Evolutionary conservation across 37 sponge, comb jelly and placozoan genomes (phyloP), one percentile per base, ranked within the genome.

Genomic region (Oopsacas minuta): DNA sequence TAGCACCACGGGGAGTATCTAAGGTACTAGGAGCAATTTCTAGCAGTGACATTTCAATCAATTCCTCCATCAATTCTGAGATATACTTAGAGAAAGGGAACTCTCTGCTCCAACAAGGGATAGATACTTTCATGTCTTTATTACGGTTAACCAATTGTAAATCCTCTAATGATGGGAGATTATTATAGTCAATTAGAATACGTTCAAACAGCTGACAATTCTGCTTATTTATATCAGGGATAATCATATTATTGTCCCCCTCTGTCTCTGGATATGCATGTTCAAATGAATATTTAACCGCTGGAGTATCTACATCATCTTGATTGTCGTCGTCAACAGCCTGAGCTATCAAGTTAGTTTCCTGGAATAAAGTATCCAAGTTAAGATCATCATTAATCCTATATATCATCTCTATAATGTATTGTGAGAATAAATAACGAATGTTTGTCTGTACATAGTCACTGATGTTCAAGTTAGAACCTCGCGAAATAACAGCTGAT

Each of bases 361-460:
- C 75, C 17, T 61, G 32, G 30, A 61, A 61, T 7, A 61, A 34
- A 20, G 75, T 61, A 12, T 61, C 75, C 7, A 61, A 12, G 28
- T 61, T 61, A 34, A 61, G 75, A 61, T 61, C 75, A 34, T 61
- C 75, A n/a, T 61, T 61, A 61, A 61, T 61, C 75, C 75, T 3
- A 61, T 25, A 61, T 20, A 61, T 61, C 75, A 61, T 61, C 75
- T 61, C 75, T 7, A 61, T 61, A 3, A 61, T 61, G 75, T 61
- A 61, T n/a, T 61, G 75, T 34, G 75, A 61, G 75, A 61, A 61
- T 61, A 61, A n/a, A n/a, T 25, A 61, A 3, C 75, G 75, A 61
- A 61, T 61, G 30, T 61, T 61, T 25, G 75, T 61, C 30, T 61
- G 75, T 5, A 61, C 75, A n/a, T 61, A 61, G 75, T 61, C 75